Evolutionary conservation across 2,888 invertebrate species (phyloP), one percentile per base, ranked within the genome.

Genomic region (Iphiclides podalirius): DNA sequence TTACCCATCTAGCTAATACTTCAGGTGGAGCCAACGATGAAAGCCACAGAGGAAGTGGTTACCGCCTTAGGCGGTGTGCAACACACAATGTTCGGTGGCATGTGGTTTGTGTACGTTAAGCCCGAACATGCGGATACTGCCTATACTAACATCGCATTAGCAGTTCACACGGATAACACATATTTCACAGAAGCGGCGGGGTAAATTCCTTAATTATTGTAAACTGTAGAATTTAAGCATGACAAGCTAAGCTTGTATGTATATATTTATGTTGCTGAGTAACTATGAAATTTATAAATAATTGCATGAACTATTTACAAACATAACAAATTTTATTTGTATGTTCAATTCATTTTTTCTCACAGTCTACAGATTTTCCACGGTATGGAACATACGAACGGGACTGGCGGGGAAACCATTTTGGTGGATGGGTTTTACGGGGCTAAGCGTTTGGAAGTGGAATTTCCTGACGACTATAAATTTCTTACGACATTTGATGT

Each of bases 111-210:
- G 60, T 90, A 90, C 2, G 89, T 91, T 12, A 73, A 85, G 17
- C 72, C 85, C 8, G 89, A 90, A 2, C 92, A 92, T 59, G 91
- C 91, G 0, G 96, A 96, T 63, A 93, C 94, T 0, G 94, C 95
- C 0, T 96, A 95, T 64, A 92, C 93, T 0, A 92, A 90, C 43
- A 77, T 91, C 1, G 90, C 90, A 11, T 79, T 96, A 0, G 93
- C 92, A 1, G 89, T 92, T 0, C 96, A 96, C 66, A 95, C 92
- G 1, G 96, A 96, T 66, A 94, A 92, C 46, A 95, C 94, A 0
- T 96, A 95, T 66, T 94, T 94, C 59, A 91, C 90, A 43, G 93
- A 94, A 70, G 91, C 95, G 0, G 91, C 93, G 39, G 95, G 95
- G 92, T 92, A 79, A 69, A 54, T 7, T 35, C n/a, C n/a, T n/a